These are phyloP conservation scores for Hylaea fasciaria DNA, from an alignment of 2,888 invertebrate species.

Conservation along the genomic window DNA sequence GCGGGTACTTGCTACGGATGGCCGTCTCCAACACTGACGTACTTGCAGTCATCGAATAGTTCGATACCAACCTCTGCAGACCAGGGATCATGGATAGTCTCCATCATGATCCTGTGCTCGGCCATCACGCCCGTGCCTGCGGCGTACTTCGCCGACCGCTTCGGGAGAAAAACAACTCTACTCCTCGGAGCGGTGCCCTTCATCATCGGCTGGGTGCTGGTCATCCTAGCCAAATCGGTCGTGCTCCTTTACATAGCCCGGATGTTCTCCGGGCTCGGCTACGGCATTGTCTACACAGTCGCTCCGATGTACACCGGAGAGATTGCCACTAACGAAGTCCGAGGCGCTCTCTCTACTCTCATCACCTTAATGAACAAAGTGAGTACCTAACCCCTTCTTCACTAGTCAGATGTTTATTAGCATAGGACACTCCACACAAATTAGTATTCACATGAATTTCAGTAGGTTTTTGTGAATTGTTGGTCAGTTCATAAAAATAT, in stretches of 20 bases:
- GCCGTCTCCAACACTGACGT: conserved; percentile 86
- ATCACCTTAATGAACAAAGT: conserved; percentile 85
- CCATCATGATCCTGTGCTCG: conserved; percentile 87
- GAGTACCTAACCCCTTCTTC: conserved; percentile 49
- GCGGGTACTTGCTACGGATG: conserved; percentile 85
- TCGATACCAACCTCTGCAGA: conserved; percentile 77
- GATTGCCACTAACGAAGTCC: conserved; percentile 85
- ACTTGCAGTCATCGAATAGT: conserved; percentile 74
- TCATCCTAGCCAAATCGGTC: conserved; percentile 85
- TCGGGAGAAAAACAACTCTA: conserved; percentile 88
- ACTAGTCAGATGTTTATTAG: not conserved
- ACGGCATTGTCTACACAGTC: conserved; percentile 85
- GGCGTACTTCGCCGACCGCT: conserved; percentile 86
- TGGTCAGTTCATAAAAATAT: not conserved
- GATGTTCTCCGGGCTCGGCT: conserved; percentile 87
- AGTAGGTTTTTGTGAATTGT: not conserved
- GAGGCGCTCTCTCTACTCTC: conserved; percentile 86
- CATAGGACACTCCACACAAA: not conserved
- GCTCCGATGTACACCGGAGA: conserved; percentile 87
- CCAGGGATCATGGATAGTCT: conserved; percentile 86
- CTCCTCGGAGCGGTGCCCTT: conserved; percentile 86
- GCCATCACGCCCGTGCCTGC: conserved; percentile 86
- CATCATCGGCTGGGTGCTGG: conserved; percentile 86
- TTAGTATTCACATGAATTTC: not conserved
- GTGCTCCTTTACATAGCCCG: conserved; percentile 84